These are phyloP conservation scores for Nephrotoma appendiculata DNA, from an alignment of 2,888 invertebrate species.

Conservation along the genomic window DNA sequence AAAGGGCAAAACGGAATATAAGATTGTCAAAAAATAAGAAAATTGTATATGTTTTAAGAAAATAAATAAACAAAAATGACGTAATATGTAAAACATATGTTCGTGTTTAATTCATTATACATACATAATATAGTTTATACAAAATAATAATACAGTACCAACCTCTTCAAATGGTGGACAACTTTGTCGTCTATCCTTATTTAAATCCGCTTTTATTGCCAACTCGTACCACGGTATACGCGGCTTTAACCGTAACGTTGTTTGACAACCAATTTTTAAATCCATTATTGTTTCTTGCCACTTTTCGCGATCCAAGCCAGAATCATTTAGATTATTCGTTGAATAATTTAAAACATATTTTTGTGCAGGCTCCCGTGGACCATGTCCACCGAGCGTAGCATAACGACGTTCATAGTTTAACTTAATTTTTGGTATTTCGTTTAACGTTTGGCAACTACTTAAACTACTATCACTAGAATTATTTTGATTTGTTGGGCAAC, in stretches of 20 bases:
- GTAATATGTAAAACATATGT: not conserved
- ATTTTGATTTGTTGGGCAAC: slow-evolving; percentile 8
- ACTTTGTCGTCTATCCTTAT: slow-evolving; percentile 51
- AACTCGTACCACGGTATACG: slow-evolving; percentile 81
- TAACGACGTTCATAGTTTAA: slow-evolving; percentile 7
- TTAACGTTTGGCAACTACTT: not conserved
- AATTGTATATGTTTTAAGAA: not conserved
- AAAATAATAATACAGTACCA: slow-evolving; percentile 10
- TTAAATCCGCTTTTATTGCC: slow-evolving; percentile 55
- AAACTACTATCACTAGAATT: slow-evolving; percentile 5
- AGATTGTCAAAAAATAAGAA: not conserved
- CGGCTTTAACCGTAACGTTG: slow-evolving; percentile 49
- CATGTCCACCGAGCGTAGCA: slow-evolving; percentile 8
- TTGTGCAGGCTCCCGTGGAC: not conserved
- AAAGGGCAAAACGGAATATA: not conserved
- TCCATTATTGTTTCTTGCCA: slow-evolving; percentile 35
- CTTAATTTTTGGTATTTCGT: not conserved
- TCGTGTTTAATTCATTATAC: not conserved
- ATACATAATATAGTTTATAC: not conserved
- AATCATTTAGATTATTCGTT: not conserved
- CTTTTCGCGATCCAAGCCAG: not conserved
- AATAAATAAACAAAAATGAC: not conserved
- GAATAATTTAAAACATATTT: not conserved
- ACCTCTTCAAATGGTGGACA: slow-evolving; percentile 68
- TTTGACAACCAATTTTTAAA: slow-evolving; percentile 52